Percentiles rank a stretch among this genome's conserved stretches.
Evolutionary conservation across 2,797 vertebrate genomes (phyloP).

Genomic region (Salarias fasciatus): DNA sequence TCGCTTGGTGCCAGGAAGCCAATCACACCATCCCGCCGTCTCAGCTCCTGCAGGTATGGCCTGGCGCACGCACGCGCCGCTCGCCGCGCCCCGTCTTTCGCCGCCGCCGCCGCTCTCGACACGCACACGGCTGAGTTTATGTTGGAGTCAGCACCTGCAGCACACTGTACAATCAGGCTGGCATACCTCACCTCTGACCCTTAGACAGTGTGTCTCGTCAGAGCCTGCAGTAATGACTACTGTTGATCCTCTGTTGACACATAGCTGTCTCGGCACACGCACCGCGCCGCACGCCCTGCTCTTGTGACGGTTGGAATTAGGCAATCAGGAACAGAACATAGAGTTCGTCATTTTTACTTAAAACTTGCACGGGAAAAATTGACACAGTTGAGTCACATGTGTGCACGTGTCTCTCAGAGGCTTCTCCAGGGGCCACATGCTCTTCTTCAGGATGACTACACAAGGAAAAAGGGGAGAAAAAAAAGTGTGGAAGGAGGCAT

Average conservation of each 20-base stretch:
- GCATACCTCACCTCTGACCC: conserved; percentile 77
- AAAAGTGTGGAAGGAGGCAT: conserved; percentile 9
- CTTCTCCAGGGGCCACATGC: background rate
- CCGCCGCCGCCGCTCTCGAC: conserved; percentile 30
- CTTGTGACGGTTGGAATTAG: conserved; percentile 63
- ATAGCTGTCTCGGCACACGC: conserved; percentile 64
- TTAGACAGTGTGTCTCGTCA: conserved; percentile 74
- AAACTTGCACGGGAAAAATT: conserved; percentile 51
- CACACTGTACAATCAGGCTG: conserved; percentile 66
- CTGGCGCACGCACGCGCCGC: background rate
- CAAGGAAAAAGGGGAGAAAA: conserved; percentile 11
- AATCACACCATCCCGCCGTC: conserved; percentile 91
- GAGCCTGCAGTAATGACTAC: conserved; percentile 73
- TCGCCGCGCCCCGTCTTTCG: too few relatives aligned
- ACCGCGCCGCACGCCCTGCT: conserved; percentile 49
- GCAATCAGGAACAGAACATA: conserved; percentile 47
- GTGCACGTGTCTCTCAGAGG: conserved; percentile 8
- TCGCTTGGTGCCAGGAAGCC: conserved; percentile 95
- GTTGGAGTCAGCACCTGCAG: conserved; percentile 58
- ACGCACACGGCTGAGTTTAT: conserved; percentile 51
- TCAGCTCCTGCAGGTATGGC: conserved; percentile 92
- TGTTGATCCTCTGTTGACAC: conserved; percentile 75
- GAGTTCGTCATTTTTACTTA: conserved; percentile 15
- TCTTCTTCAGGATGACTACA: conserved; percentile 12
- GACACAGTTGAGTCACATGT: conserved; percentile 24